Evolutionary conservation across 2,888 invertebrate species (phyloP).

Genomic region (Melanostoma scalare): DNA sequence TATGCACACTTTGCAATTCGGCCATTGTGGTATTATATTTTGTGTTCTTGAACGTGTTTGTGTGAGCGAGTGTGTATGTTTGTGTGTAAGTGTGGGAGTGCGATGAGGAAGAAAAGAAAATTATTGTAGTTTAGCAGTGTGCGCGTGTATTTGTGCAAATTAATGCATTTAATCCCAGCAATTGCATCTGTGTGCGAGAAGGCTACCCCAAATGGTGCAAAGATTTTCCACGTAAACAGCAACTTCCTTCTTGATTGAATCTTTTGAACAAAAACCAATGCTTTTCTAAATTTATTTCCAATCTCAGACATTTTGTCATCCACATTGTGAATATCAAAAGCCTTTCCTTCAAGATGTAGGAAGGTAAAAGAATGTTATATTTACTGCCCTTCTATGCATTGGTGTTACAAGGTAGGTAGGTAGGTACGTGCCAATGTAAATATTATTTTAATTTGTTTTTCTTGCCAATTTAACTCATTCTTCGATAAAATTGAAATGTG

Average conservation of each 20-base stretch:
- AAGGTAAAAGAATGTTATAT: too few relatives aligned
- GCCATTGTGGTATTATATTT: slow-evolving; percentile 19
- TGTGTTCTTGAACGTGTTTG: slow-evolving; percentile 2
- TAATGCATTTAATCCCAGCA: slow-evolving; percentile 67
- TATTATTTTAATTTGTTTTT: neutral
- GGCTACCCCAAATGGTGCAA: slow-evolving; percentile 49
- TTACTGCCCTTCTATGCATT: too few relatives aligned
- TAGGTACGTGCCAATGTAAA: slow-evolving; percentile 6
- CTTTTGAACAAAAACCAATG: slow-evolving; percentile 8
- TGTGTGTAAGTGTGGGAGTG: slow-evolving; percentile 38
- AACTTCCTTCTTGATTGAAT: neutral
- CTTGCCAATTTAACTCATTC: slow-evolving; percentile 18
- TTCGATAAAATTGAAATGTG: slow-evolving; percentile 57
- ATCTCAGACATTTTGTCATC: slow-evolving; percentile 44
- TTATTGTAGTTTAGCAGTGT: slow-evolving; percentile 51
- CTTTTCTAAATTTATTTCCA: slow-evolving; percentile 30
- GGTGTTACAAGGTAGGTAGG: too few relatives aligned
- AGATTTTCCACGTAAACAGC: slow-evolving; percentile 33
- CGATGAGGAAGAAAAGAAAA: slow-evolving; percentile 56
- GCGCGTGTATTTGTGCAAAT: slow-evolving; percentile 64
- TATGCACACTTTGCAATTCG: slow-evolving; percentile 52
- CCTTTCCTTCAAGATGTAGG: too few relatives aligned
- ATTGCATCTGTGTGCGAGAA: slow-evolving; percentile 28
- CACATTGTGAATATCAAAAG: neutral
- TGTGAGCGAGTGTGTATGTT: slow-evolving; percentile 14